These are phyloP conservation scores for Leptobrachium ailaonicum DNA, from an alignment of 2,113 vertebrate species.

Conservation along the genomic window DNA sequence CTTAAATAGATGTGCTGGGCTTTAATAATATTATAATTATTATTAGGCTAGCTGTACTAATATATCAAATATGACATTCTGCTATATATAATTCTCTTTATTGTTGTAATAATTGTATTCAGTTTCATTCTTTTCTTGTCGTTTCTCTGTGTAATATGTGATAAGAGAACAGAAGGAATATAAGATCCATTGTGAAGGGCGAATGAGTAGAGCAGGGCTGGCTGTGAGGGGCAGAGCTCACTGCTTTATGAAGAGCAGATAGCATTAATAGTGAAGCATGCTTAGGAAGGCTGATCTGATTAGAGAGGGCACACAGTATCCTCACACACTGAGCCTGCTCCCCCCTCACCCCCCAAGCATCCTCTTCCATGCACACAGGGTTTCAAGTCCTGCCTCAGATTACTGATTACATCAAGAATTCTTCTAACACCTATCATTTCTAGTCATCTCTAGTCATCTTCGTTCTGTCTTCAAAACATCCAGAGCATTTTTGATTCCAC, in stretches of 20 bases:
- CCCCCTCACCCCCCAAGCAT: background rate
- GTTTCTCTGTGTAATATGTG: background rate
- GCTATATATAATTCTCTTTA: no score
- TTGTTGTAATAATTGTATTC: no score
- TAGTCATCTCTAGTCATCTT: slow-evolving; percentile 68
- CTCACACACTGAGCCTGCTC: background rate
- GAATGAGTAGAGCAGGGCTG: background rate
- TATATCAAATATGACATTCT: no score
- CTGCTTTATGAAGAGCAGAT: slow-evolving; percentile 22
- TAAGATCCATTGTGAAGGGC: background rate
- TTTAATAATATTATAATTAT: no score
- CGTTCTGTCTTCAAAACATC: slow-evolving; percentile 67
- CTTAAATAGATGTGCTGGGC: no score
- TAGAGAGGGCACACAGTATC: slow-evolving; percentile 6
- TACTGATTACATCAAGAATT: slow-evolving; percentile 61
- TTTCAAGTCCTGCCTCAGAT: slow-evolving; percentile 59
- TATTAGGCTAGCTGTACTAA: no score
- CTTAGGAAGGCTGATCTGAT: slow-evolving; percentile 38
- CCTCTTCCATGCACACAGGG: slow-evolving; percentile 18
- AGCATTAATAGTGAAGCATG: background rate
- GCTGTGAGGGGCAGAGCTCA: background rate
- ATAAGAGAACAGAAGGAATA: background rate
- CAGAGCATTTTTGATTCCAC: slow-evolving; percentile 60
- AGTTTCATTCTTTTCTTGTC: no score
- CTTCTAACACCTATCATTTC: slow-evolving; percentile 68